These are phyloP conservation scores for Pocota personata DNA, from an alignment of 2,888 invertebrate species.

Conservation along the genomic window DNA sequence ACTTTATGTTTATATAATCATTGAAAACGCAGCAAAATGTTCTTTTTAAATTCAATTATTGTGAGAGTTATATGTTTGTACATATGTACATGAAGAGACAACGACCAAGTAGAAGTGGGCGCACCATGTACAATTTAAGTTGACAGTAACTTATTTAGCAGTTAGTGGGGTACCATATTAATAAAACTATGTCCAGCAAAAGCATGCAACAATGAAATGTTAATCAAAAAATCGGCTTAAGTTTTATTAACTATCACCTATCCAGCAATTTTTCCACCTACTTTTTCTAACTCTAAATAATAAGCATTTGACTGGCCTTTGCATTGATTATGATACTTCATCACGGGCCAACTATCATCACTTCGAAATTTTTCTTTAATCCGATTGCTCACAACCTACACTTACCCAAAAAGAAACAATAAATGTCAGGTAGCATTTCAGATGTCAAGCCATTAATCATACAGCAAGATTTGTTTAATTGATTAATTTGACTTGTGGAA, in stretches of 20 bases:
- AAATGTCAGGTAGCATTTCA: slow-evolving; percentile 11
- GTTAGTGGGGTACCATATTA: no score
- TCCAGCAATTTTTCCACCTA: neutral
- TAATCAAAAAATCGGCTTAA: neutral
- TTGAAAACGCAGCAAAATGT: no score
- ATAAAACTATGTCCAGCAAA: no score
- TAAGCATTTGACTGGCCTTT: neutral
- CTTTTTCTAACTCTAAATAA: neutral
- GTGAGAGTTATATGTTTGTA: no score
- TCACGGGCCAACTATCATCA: neutral
- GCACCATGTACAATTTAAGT: no score
- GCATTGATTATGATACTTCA: neutral
- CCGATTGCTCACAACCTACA: slow-evolving; percentile 19
- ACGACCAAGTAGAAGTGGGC: no score
- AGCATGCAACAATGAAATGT: neutral
- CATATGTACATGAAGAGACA: no score
- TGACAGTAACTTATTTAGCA: no score
- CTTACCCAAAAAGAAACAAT: neutral
- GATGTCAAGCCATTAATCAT: slow-evolving; percentile 47
- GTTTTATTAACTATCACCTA: neutral
- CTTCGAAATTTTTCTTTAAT: slow-evolving; percentile 19
- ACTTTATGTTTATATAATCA: no score
- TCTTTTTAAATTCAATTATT: no score
- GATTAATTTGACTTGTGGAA: slow-evolving; percentile 31
- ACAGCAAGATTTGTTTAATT: slow-evolving; percentile 24